Evolutionary conservation across 1,140 invertebrate genomes (phyloP), one percentile per base, ranked within the genome.

Genomic region (Colletes latitarsis): DNA sequence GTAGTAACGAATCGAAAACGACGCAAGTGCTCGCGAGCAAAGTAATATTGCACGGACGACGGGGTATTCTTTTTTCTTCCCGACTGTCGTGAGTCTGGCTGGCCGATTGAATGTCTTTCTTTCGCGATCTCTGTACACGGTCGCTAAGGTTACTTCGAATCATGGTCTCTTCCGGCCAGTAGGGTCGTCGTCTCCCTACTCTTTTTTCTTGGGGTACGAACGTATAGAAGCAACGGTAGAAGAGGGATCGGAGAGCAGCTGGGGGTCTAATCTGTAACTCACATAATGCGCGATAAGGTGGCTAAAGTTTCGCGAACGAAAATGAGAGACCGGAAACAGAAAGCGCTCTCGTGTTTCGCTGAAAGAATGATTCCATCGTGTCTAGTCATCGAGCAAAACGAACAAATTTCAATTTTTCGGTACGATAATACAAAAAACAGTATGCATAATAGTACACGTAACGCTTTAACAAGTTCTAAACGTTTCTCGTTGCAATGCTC

Each of bases 91-190:
- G 66, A 60, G 43, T 66, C 30, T 58, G 15, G 63, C 57, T n/a
- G 64, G 4, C 58, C 30, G 62, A 66, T 84, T n/a, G 41, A 68
- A 68, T 39, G 69, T 67, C 55, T 64, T 81, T 63, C 70, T 84
- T 83, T 78, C 30, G 74, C 70, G 70, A 72, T 68, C 57, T 77
- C 39, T 84, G 57, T 67, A 52, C 53, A 62, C 77, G 77, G 82
- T 84, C 82, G 82, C 84, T 84, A 84, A 67, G 79, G 82, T 85
- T 81, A 84, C 78, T 82, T 52, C 69, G 73, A 82, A 84, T 67
- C 58, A 39, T 55, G 58, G 63, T 74, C 76, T 84, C 76, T 83
- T 71, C 69, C 76, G 68, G n/a, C 57, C 63, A 12, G 73, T 67
- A 84, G 81, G 81, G 71, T 84, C 76, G 72, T 76, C 78, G 64